Evolutionary conservation across 2,113 vertebrate genomes (phyloP).

Genomic region (Cyprinus carpio): DNA sequence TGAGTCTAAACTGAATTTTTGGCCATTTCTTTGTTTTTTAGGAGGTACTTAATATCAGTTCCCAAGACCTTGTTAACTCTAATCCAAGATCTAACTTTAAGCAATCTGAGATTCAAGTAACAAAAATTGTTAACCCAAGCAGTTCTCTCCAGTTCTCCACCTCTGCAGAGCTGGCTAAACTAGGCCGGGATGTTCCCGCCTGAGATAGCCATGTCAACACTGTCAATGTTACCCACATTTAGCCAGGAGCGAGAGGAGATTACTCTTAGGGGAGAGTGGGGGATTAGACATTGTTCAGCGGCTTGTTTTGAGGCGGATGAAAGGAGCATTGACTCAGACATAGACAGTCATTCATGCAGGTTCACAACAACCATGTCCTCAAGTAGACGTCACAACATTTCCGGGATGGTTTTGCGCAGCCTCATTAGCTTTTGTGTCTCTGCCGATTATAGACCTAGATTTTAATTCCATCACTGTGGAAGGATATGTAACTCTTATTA

Average conservation of each 20-base stretch:
- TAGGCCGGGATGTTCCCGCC: slow-evolving; percentile 55
- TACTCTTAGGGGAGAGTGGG: slow-evolving; percentile 45
- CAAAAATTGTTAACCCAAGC: slow-evolving; percentile 28
- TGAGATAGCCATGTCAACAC: slow-evolving; percentile 48
- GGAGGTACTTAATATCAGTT: not conserved
- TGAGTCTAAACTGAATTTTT: not conserved
- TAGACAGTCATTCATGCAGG: slow-evolving; percentile 39
- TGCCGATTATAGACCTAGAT: not conserved
- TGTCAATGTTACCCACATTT: slow-evolving; percentile 54
- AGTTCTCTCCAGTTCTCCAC: slow-evolving; percentile 11
- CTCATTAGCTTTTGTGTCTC: not conserved
- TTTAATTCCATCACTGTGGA: not conserved
- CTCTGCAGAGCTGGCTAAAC: slow-evolving; percentile 46
- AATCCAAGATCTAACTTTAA: slow-evolving; percentile 12
- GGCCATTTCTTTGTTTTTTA: not conserved
- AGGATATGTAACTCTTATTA: not conserved
- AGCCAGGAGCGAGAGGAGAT: slow-evolving; percentile 52
- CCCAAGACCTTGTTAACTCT: not conserved
- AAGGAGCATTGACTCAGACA: slow-evolving; percentile 47
- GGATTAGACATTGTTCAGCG: slow-evolving; percentile 58
- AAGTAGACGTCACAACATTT: slow-evolving; percentile 22
- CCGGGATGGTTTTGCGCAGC: not conserved
- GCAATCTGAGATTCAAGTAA: not conserved
- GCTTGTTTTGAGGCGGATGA: slow-evolving; percentile 44
- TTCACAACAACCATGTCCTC: slow-evolving; percentile 50